Evolutionary conservation across 2,797 vertebrate species (phyloP).

Genomic region (Bryconaethiops microstoma): DNA sequence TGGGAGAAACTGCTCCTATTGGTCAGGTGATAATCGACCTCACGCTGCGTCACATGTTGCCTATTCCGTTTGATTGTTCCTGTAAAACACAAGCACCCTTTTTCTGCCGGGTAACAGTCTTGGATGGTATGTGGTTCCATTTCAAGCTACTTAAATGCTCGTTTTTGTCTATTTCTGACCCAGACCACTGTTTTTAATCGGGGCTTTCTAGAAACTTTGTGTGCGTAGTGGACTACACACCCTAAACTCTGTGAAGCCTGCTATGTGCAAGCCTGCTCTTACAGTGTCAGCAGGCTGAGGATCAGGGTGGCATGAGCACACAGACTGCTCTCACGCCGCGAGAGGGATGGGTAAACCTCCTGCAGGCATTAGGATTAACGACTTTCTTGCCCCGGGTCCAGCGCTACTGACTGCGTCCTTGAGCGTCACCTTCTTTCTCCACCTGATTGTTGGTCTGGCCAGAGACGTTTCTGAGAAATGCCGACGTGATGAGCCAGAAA

Average conservation of each 20-base stretch:
- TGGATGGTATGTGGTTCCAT: not conserved
- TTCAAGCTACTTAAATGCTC: not conserved
- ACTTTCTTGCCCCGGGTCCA: constrained; percentile 15
- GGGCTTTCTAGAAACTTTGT: constrained; percentile 10
- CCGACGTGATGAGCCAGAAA: constrained; percentile 59
- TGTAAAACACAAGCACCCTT: not conserved
- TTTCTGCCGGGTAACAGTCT: not conserved
- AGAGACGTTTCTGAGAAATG: constrained; percentile 61
- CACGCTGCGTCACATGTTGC: constrained; percentile 45
- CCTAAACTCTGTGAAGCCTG: not conserved
- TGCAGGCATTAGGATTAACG: constrained; percentile 24
- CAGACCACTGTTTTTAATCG: constrained; percentile 2
- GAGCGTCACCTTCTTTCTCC: constrained; percentile 25
- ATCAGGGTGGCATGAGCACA: constrained; percentile 1
- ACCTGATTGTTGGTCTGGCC: not conserved
- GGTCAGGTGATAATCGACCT: constrained; percentile 36
- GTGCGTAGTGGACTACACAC: not conserved
- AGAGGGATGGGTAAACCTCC: not conserved
- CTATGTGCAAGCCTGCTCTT: constrained; percentile 11
- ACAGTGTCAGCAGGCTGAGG: constrained; percentile 3
- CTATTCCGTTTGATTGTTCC: constrained; percentile 19
- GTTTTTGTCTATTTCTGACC: not conserved
- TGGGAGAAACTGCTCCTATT: constrained; percentile 45
- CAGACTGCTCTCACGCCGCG: not conserved
- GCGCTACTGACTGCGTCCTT: not conserved